phyloP scores from a whole-genome alignment of 1,140 invertebrate genomes.

The Drosophila ananassae region DNA sequence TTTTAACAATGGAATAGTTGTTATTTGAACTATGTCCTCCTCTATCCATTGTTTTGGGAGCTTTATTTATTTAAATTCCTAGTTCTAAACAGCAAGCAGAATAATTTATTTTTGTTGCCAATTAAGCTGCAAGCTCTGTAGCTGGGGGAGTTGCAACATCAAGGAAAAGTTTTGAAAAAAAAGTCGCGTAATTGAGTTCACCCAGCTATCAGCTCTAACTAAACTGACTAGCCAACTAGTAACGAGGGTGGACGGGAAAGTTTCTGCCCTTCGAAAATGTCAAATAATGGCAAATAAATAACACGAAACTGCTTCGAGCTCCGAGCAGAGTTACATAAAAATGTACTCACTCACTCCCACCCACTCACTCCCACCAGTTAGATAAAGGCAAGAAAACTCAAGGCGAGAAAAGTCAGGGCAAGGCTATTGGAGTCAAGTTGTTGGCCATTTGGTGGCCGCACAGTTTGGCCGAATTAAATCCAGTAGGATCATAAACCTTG shows the following conservation, averaged over 20 bases:
- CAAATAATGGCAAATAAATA: constrained; percentile 57
- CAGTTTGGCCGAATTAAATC: constrained; percentile 77
- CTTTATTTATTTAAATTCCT: no score
- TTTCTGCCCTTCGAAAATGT: constrained; percentile 46
- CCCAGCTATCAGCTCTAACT: constrained; percentile 43
- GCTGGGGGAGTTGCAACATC: constrained; percentile 1
- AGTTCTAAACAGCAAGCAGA: no score
- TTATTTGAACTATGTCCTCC: not conserved
- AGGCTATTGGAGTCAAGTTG: constrained; percentile 55
- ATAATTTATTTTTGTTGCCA: constrained; percentile 1
- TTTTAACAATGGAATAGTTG: not conserved
- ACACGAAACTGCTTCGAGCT: not conserved
- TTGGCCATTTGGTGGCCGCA: constrained; percentile 72
- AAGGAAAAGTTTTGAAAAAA: constrained; percentile 19
- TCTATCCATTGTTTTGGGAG: no score
- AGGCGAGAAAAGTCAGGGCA: constrained; percentile 29
- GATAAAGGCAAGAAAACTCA: constrained; percentile 11
- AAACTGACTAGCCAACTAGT: constrained; percentile 25
- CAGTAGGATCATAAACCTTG: constrained; percentile 75
- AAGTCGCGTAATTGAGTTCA: constrained; percentile 67
- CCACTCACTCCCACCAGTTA: not conserved
- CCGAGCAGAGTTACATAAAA: constrained; percentile 32
- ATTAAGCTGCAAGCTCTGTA: constrained; percentile 21
- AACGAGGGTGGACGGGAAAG: constrained; percentile 13
- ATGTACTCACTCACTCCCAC: constrained; percentile 13